Percentiles rank a stretch among this genome's conserved stretches.
These are phyloP conservation scores for Sebastes flavidus DNA, from an alignment of 2,797 vertebrate genomes.

Conservation along the genomic window DNA sequence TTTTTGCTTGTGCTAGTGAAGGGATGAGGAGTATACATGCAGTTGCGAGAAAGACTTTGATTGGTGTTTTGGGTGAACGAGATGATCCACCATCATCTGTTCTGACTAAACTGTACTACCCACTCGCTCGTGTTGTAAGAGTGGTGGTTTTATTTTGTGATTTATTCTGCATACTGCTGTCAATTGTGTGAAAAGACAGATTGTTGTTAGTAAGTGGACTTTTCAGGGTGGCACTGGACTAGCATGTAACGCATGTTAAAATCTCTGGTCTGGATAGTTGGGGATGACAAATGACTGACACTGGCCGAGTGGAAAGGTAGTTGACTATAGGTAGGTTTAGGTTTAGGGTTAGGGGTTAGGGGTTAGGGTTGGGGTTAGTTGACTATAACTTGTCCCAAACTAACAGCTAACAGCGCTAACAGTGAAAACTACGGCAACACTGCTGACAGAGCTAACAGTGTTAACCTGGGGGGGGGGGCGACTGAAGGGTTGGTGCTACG, in stretches of 20 bases:
- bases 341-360: no score
- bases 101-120: neutral
- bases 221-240: neutral
- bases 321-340: no score
- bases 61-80: conserved; percentile 16
- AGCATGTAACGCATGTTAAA: neutral
- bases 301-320: neutral
- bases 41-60: conserved; percentile 5
- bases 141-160: neutral
- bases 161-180: neutral
- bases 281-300: neutral
- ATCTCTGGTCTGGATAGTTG: neutral
- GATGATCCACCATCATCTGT: conserved; percentile 3
- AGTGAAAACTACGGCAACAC: no score
- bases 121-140: neutral
- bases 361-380: no score
- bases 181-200: neutral
- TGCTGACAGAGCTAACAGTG: no score
- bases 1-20: conserved; percentile 21
- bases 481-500: no score
- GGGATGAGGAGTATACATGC: neutral
- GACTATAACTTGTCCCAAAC: no score
- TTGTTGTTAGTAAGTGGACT: neutral
- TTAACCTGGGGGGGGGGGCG: no score
- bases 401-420: no score